These are phyloP conservation scores for Cossypha caffra DNA, from an alignment of 2,797 vertebrate genomes.

Conservation along the genomic window DNA sequence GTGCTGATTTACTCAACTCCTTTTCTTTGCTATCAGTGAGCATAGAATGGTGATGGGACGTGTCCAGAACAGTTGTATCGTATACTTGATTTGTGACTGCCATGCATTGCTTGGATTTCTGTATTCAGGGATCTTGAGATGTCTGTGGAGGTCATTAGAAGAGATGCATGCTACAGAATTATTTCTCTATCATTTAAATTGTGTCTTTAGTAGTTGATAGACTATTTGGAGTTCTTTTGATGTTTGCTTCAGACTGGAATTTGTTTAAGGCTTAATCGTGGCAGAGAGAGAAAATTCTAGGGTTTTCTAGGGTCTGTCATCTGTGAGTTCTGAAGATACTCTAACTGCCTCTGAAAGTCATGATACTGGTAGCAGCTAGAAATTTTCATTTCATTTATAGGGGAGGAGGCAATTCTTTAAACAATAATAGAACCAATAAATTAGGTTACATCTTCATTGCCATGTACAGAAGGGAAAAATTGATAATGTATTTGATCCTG, in stretches of 20 bases:
- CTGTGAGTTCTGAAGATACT: not conserved
- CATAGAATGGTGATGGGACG: not conserved
- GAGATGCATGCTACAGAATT: not conserved
- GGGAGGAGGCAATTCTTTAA: not conserved
- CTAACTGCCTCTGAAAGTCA: not conserved
- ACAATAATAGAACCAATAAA: not conserved
- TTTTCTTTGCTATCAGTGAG: not conserved
- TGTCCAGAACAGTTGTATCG: not conserved
- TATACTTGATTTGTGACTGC: not conserved
- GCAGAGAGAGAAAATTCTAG: not conserved
- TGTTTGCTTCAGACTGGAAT: not conserved
- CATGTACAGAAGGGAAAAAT: not conserved
- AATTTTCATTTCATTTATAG: not conserved
- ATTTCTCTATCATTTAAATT: not conserved
- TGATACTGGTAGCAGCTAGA: not conserved
- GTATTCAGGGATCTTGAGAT: not conserved
- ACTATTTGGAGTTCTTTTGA: not conserved
- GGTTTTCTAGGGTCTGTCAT: not conserved
- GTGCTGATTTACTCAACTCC: not conserved
- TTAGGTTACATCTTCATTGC: not conserved
- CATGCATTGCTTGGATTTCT: not conserved
- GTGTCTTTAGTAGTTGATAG: not conserved
- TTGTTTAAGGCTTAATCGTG: not conserved
- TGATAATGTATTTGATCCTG: not conserved
- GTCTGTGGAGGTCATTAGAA: not conserved